Evolutionary conservation across 2,888 invertebrate genomes (phyloP).

Genomic region (Slavum lentiscoides): DNA sequence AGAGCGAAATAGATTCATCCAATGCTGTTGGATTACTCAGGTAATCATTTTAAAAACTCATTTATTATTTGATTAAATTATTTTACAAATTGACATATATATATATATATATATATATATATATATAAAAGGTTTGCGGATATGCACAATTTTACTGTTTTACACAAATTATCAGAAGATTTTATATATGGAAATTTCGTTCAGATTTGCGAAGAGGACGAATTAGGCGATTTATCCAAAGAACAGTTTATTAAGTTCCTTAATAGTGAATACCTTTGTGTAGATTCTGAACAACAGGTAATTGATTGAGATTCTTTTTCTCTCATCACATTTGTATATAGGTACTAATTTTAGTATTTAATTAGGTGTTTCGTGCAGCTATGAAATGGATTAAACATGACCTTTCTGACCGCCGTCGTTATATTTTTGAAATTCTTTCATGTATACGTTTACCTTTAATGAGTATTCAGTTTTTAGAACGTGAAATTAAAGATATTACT

Average conservation of each 20-base stretch:
- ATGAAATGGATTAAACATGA: constrained; percentile 86
- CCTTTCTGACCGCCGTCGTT: constrained; percentile 74
- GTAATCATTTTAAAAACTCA: constrained; percentile 59
- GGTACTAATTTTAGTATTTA: not conserved
- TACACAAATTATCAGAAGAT: constrained; percentile 76
- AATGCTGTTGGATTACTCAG: constrained; percentile 88
- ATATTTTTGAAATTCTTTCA: constrained; percentile 82
- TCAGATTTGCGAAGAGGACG: constrained; percentile 78
- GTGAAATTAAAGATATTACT: constrained; percentile 74
- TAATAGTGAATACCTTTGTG: constrained; percentile 81
- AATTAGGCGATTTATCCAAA: constrained; percentile 80
- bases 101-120: constrained; percentile 12
- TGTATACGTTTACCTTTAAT: constrained; percentile 83
- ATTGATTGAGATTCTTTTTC: not conserved
- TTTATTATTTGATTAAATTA: constrained; percentile 10
- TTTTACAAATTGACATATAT: constrained; percentile 14
- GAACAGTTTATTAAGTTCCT: constrained; percentile 76
- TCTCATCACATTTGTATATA: not conserved
- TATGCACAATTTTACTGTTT: constrained; percentile 78
- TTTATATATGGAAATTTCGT: constrained; percentile 87
- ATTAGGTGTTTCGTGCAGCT: constrained; percentile 79
- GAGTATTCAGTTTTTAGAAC: constrained; percentile 76
- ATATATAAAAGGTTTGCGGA: constrained; percentile 75
- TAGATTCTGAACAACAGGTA: constrained; percentile 88
- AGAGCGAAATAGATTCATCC: constrained; percentile 79